Evolutionary conservation across 2,797 vertebrate genomes (phyloP).

Genomic region (Hippopotamyrus pictus): DNA sequence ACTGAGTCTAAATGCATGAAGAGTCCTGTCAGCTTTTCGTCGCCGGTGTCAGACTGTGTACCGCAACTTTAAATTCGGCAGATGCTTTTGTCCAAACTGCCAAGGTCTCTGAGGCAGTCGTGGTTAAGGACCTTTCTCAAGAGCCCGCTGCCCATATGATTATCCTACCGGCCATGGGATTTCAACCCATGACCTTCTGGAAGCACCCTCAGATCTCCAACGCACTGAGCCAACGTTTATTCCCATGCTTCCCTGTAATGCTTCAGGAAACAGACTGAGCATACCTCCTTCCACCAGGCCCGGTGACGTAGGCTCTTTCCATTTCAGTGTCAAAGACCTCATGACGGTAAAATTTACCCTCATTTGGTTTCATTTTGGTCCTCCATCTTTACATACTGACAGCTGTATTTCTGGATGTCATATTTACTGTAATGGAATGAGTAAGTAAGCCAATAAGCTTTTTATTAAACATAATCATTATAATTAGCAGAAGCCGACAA

Average conservation of each 20-base stretch:
- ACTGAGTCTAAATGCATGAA: neutral
- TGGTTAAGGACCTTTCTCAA: neutral
- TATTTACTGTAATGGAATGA: conserved; percentile 51
- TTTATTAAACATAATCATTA: conserved; percentile 59
- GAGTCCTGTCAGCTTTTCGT: neutral
- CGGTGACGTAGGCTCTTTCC: conserved; percentile 15
- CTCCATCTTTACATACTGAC: neutral
- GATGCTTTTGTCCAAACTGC: neutral
- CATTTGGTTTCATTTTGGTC: conserved; percentile 17
- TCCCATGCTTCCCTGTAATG: neutral
- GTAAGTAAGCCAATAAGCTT: conserved; percentile 61
- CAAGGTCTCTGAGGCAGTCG: neutral
- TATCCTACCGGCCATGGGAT: neutral
- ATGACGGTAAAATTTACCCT: conserved; percentile 19
- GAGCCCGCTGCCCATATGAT: neutral
- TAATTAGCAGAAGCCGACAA: conserved; percentile 60
- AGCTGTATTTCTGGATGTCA: conserved; percentile 40
- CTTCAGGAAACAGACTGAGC: neutral
- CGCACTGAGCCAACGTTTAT: neutral
- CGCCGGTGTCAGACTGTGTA: neutral
- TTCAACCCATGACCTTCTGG: neutral
- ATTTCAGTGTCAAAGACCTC: conserved; percentile 34
- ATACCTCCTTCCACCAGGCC: neutral
- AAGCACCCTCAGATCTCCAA: neutral
- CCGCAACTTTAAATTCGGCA: neutral